A percentile compares a stretch with the other conserved stretches of the same genome.
Evolutionary conservation across 2,888 invertebrate genomes (phyloP).

Genomic region (Lasioglossum pauxillum): DNA sequence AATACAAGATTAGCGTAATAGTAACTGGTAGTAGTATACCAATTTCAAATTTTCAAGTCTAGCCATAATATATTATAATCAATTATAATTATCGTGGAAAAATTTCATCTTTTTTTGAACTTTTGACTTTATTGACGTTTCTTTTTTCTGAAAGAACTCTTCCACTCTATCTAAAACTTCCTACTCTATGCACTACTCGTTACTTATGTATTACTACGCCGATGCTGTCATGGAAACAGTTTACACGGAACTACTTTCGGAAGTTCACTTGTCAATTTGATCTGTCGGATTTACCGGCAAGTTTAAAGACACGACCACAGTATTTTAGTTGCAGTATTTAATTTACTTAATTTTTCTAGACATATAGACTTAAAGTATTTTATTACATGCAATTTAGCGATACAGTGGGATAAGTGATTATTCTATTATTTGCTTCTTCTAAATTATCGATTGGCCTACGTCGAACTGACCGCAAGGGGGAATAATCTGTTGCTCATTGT

Average conservation of each 20-base stretch:
- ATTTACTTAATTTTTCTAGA: constrained; percentile 18
- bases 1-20: no score
- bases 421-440: constrained; percentile 46
- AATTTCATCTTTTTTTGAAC: background rate
- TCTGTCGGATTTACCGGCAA: constrained; percentile 72
- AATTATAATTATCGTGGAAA: background rate
- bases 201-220: constrained; percentile 67
- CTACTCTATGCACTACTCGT: constrained; percentile 29
- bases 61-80: background rate
- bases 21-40: background rate
- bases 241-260: constrained; percentile 80
- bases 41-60: background rate
- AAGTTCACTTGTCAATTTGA: constrained; percentile 75
- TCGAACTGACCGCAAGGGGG: constrained; percentile 51
- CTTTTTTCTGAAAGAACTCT: background rate
- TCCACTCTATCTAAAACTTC: background rate
- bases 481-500: constrained; percentile 60
- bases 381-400: background rate
- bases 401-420: constrained; percentile 10
- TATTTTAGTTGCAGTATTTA: constrained; percentile 23
- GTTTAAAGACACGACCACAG: constrained; percentile 62
- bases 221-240: constrained; percentile 77
- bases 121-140: background rate
- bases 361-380: background rate
- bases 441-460: constrained; percentile 62